Conservation (phyloP, 2,888 invertebrate species). For the Ectropis crepuscularia region DNA sequence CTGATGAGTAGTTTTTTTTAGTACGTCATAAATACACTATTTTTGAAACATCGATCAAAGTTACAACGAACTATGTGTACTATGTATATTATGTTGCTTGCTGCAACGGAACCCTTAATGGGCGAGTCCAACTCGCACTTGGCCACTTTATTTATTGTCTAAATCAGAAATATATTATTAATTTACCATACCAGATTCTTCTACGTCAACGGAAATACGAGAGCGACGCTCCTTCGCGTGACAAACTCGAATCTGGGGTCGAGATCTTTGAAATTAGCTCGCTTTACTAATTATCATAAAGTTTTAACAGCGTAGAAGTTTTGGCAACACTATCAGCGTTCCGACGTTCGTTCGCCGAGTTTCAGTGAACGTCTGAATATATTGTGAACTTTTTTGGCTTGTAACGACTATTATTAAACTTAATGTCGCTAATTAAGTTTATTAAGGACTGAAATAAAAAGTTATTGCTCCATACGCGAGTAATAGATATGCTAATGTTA, state of each 20-base stretch:
- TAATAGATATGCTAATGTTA: background rate
- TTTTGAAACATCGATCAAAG: too few relatives aligned
- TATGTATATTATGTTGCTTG: too few relatives aligned
- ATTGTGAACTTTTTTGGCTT: constrained; percentile 56
- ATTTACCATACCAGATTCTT: background rate
- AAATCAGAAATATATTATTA: background rate
- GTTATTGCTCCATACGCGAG: background rate
- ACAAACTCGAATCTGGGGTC: constrained; percentile 58
- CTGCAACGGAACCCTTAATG: too few relatives aligned
- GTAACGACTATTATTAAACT: constrained; percentile 34
- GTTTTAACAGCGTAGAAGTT: constrained; percentile 66
- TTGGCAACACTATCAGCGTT: constrained; percentile 68
- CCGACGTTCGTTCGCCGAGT: constrained; percentile 47
- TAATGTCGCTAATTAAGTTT: constrained; percentile 40
- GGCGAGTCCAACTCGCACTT: too few relatives aligned
- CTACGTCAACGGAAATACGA: constrained; percentile 9
- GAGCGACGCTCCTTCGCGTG: constrained; percentile 49
- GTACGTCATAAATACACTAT: too few relatives aligned
- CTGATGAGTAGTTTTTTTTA: too few relatives aligned
- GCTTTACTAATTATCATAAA: constrained; percentile 73
- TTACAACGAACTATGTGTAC: too few relatives aligned
- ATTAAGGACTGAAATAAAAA: constrained; percentile 29
- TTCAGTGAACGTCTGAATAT: constrained; percentile 55
- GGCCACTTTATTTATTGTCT: too few relatives aligned
- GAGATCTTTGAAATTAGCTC: constrained; percentile 71